Evolutionary conservation across 2,888 invertebrate genomes (phyloP).

Genomic region (Pegoplata infirma): DNA sequence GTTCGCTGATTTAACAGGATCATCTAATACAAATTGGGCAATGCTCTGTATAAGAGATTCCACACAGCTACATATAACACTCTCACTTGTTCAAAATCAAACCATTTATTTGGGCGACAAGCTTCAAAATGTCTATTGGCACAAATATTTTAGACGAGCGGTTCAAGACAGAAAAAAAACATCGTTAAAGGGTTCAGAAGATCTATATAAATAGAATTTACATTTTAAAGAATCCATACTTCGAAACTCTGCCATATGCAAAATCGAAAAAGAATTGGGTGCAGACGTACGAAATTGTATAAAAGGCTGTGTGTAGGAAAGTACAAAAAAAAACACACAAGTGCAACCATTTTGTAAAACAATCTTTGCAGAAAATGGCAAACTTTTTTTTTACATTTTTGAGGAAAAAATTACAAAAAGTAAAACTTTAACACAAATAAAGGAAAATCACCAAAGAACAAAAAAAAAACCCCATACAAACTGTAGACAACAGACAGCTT

Average conservation of each 20-base stretch:
- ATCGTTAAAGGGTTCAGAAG: too few species aligned
- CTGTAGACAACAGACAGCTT: conserved; percentile 15
- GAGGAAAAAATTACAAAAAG: conserved; percentile 22
- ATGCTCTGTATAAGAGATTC: too few species aligned
- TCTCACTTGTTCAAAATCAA: too few species aligned
- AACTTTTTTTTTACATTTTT: conserved; percentile 7
- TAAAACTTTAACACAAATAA: conserved; percentile 12
- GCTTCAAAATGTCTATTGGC: too few species aligned
- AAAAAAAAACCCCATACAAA: not conserved
- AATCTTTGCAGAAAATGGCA: conserved; percentile 61
- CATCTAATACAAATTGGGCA: too few species aligned
- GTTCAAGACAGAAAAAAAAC: too few species aligned
- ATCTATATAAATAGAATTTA: too few species aligned
- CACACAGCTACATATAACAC: too few species aligned
- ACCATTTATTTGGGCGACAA: too few species aligned
- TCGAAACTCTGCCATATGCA: not conserved
- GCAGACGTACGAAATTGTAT: conserved; percentile 48
- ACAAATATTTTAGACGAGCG: too few species aligned
- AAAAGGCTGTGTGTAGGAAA: not conserved
- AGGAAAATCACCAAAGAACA: too few species aligned
- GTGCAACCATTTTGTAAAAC: conserved; percentile 76
- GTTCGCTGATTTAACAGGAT: too few species aligned
- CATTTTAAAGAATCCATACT: not conserved
- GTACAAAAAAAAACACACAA: conserved; percentile 69
- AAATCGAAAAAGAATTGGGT: conserved; percentile 5